Percentiles rank a stretch among this genome's conserved stretches.
Evolutionary conservation across 2,113 vertebrate species (phyloP).

Genomic region (Hemiscyllium ocellatum): DNA sequence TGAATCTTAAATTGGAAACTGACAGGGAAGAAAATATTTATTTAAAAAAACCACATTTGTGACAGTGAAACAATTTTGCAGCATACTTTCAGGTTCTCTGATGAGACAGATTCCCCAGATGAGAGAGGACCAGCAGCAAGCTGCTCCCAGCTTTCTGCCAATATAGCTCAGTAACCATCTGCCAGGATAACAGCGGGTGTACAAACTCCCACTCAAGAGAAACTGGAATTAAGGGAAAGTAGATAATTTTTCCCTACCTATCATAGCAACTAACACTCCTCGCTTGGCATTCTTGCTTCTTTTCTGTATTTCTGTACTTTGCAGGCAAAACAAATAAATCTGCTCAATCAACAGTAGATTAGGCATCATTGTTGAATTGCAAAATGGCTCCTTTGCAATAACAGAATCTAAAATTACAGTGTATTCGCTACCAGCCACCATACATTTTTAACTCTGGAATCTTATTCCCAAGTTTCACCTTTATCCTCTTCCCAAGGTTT

Average conservation of each 20-base stretch:
- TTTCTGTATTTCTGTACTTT: neutral
- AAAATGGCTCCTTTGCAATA: neutral
- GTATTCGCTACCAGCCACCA: neutral
- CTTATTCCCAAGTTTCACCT: neutral
- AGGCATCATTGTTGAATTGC: neutral
- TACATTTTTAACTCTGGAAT: neutral
- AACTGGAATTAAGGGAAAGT: neutral
- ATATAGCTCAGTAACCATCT: constrained; percentile 19
- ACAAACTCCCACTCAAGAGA: neutral
- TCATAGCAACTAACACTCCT: neutral
- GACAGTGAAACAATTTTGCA: neutral
- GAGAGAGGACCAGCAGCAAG: constrained; percentile 19
- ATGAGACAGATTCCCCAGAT: constrained; percentile 16
- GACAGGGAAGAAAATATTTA: neutral
- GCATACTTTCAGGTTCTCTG: constrained; percentile 13
- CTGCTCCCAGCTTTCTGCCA: constrained; percentile 30
- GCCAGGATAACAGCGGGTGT: neutral
- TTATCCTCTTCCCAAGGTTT: neutral
- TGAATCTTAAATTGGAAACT: neutral
- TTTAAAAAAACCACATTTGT: neutral
- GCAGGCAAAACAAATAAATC: neutral
- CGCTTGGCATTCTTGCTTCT: neutral
- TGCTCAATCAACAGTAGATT: neutral
- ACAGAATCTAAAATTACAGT: neutral
- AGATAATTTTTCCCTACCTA: neutral